These are phyloP conservation scores for Pseudomyrmex pallidus DNA, from an alignment of 1,140 invertebrate genomes.

Conservation along the genomic window DNA sequence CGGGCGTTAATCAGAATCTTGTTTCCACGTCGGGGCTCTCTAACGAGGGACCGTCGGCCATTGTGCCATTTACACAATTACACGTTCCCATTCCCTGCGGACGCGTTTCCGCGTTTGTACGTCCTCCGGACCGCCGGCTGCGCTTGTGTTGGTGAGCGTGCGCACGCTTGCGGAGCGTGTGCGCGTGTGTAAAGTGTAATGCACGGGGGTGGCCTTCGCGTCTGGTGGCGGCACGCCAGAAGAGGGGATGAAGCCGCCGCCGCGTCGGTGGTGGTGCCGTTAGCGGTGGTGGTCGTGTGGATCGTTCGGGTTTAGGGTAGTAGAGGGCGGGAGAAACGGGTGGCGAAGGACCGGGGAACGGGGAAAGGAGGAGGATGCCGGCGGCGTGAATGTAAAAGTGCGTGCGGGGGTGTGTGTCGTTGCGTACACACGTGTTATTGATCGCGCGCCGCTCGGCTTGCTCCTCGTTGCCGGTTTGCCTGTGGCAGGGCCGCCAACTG, in stretches of 20 bases:
- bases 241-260: constrained; percentile 41
- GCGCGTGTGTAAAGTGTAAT: constrained; percentile 52
- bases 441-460: constrained; percentile 76
- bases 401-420: constrained; percentile 77
- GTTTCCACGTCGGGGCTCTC: constrained; percentile 76
- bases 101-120: constrained; percentile 73
- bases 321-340: background rate
- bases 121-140: constrained; percentile 36
- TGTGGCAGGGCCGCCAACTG: constrained; percentile 79
- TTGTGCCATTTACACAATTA: constrained; percentile 83
- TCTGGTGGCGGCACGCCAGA: constrained; percentile 55
- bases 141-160: constrained; percentile 1
- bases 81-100: constrained; percentile 77
- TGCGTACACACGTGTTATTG: constrained; percentile 84
- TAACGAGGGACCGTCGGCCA: constrained; percentile 80
- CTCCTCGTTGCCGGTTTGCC: constrained; percentile 74
- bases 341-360: constrained; percentile 15
- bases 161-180: constrained; percentile 5
- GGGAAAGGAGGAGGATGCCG: constrained; percentile 38
- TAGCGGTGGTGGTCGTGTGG: constrained; percentile 63
- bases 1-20: constrained; percentile 82
- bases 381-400: constrained; percentile 74
- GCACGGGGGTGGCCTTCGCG: constrained; percentile 56
- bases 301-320: constrained; percentile 59
- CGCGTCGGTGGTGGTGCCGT: constrained; percentile 45